Evolutionary conservation across 2,888 invertebrate species (phyloP).

Genomic region (Drosophila helvetica): DNA sequence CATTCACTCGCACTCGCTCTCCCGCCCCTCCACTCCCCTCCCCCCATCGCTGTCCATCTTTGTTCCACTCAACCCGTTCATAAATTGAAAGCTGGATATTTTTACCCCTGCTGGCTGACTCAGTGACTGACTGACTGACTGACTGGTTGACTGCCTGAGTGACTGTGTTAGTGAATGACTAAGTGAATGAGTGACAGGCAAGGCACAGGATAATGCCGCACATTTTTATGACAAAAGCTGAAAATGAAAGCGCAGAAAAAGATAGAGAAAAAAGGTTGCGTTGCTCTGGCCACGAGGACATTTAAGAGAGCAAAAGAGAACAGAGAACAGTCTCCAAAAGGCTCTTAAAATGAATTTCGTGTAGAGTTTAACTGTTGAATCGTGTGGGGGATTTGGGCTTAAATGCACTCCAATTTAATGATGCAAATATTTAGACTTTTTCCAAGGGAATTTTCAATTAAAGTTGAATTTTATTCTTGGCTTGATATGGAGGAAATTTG

Average conservation of each 20-base stretch:
- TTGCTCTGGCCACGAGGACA: constrained; percentile 3
- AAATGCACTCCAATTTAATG: not conserved
- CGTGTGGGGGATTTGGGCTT: not conserved
- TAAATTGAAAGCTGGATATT: constrained; percentile 40
- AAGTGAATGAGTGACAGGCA: constrained; percentile 32
- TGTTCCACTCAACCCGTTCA: constrained; percentile 1
- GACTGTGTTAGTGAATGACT: constrained; percentile 35
- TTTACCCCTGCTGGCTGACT: constrained; percentile 17
- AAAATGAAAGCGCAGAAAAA: constrained; percentile 75
- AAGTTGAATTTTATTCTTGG: not conserved
- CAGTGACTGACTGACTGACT: constrained; percentile 37
- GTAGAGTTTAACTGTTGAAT: constrained; percentile 79
- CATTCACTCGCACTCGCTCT: not conserved
- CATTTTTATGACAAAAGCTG: constrained; percentile 60
- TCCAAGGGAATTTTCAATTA: too few relatives aligned
- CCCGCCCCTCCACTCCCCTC: too few relatives aligned
- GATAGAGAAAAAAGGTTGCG: constrained; percentile 14
- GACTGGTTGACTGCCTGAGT: constrained; percentile 33
- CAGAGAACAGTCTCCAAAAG: constrained; percentile 33
- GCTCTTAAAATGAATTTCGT: constrained; percentile 5
- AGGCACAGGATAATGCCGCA: constrained; percentile 44
- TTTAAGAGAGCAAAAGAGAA: constrained; percentile 8
- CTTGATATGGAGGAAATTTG: not conserved
- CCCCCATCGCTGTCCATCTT: not conserved
- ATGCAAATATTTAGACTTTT: not conserved